Evolutionary conservation across 2,888 invertebrate species (phyloP), one percentile per base, ranked within the genome.

Genomic region (Apoda limacodes): DNA sequence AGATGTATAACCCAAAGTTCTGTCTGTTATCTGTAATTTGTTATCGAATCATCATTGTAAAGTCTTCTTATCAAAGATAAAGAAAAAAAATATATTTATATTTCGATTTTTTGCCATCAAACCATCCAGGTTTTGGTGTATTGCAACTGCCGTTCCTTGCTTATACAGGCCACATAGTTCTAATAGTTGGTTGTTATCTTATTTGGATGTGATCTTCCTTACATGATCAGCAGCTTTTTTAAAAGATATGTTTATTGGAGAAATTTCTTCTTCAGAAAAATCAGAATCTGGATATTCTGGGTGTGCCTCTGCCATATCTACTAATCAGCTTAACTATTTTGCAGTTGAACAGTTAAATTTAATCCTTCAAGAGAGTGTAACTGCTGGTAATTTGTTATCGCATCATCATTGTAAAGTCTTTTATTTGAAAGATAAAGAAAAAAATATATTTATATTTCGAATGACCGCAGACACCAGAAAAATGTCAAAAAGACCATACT

Each of bases 101-200:
- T n/a, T n/a, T n/a, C n/a, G n/a, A n/a, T n/a, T n/a, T n/a, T n/a
- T n/a, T n/a, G n/a, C n/a, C n/a, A 57, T 92, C 90, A 50, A 89
- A 88, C 85, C 92, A 90, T 11, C 83, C 72, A 0, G 94, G 90
- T 55, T 86, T 88, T 0, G 88, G 74, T 3, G 75, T 83, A 34
- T 87, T 84, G 50, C 95, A 95, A 14, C 96, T 43, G 87, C 86
- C 0, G 87, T 89, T 2, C 88, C 89, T 81, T 95, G 92, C 52
- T 95, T 95, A 57, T 88, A 95, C 7, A 89, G 80, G 1, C 86
- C 90, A 65, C 95, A 95, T 10, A 94, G 78, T 39, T 85, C 83
- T 13, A 94, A 68, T 10, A 94, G 72, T 39, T 85, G 84, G 9
- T 81, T 75, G 19, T 85, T 82, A 39, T 85, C 81, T 6, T 91